Evolutionary conservation across 2,113 vertebrate genomes (phyloP), one percentile per base, ranked within the genome.

Genomic region (Thalassarche chlororhynchos): DNA sequence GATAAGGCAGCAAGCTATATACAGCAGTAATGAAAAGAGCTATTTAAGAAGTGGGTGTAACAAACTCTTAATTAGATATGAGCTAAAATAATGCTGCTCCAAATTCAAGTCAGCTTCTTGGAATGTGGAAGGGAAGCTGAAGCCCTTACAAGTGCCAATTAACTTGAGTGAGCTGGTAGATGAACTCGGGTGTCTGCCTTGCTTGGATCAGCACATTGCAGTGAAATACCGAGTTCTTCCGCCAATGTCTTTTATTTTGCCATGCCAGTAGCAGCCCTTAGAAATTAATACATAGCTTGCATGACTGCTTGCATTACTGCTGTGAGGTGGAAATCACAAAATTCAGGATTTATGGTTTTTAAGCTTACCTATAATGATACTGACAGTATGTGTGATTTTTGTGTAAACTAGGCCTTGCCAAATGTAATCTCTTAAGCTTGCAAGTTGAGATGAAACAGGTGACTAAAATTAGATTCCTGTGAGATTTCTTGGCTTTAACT

Each of bases 41-140:
- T 92, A 2, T 42, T 81, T 44, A 55, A 84, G 76, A 66, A 47
- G 77, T 68, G 86, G 92, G 94, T 97, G 96, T 93, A 58, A 44
- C 94, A 58, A 88, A 79, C 29, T 66, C 58, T 58, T 96, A 93
- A 96, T 96, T 75, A 87, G 94, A 10, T 60, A 40, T 1, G 65
- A 93, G 86, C 95, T 95, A 9, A 52, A 90, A 34, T 78, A 9
- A 70, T 19, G 90, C 94, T 92, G 94, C 61, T 93, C 94, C 92
- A 84, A 5, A 61, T 36, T n/a, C 6, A 8, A 74, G 92, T 89
- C 95, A 97, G 88, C 92, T 60, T 2, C 4, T 0, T 78, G 97
- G 96, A 95, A 96, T 91, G 96, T 60, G 90, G 85, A 10, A 51
- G 88, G 69, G 97, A 94, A 97, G 94, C 76, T 1, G 84, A 44